Evolutionary conservation across 2,113 vertebrate species (phyloP).

Genomic region (Vulpes ferrilata): DNA sequence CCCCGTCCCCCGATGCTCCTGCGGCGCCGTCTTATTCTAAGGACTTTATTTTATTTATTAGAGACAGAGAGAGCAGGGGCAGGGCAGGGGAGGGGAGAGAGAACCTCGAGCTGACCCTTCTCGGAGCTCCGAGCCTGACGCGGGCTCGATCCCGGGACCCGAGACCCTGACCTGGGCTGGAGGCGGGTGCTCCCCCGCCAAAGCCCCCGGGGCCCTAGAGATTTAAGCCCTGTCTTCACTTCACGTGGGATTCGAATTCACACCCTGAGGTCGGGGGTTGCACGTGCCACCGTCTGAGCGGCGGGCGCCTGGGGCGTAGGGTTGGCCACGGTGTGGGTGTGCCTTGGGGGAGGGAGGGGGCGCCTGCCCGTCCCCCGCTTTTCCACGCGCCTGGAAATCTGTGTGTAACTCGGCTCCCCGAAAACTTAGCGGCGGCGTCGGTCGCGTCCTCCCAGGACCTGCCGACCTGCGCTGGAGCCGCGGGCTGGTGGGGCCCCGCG

Average conservation of each 20-base stretch:
- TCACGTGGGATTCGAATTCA: neutral
- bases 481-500: too few relatives aligned
- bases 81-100: neutral
- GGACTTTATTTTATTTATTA: neutral
- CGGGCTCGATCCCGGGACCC: neutral
- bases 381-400: too few relatives aligned
- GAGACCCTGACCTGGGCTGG: neutral
- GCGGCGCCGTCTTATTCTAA: neutral
- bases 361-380: too few relatives aligned
- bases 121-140: accelerated
- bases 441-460: too few relatives aligned
- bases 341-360: too few relatives aligned
- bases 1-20: neutral
- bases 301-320: too few relatives aligned
- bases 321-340: too few relatives aligned
- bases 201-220: neutral
- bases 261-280: too few relatives aligned
- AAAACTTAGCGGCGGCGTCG: too few relatives aligned
- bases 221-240: neutral
- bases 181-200: neutral
- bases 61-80: neutral
- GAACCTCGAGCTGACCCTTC: neutral
- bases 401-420: too few relatives aligned
- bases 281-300: too few relatives aligned
- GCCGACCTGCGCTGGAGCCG: too few relatives aligned